These are phyloP conservation scores for Pilophorus perplexus DNA, from an alignment of 2,888 invertebrate species.

Conservation along the genomic window DNA sequence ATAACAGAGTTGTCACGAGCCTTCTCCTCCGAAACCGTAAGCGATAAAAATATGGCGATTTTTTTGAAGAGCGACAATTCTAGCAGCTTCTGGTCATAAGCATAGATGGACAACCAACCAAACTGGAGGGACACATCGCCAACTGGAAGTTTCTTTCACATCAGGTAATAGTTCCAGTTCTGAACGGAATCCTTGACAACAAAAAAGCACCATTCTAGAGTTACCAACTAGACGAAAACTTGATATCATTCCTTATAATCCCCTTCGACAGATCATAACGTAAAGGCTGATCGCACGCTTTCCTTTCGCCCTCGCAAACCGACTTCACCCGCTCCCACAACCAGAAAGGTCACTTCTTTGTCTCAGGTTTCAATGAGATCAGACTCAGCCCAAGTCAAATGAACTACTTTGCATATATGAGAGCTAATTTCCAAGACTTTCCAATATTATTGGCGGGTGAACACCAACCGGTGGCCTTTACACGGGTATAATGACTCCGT, in stretches of 20 bases:
- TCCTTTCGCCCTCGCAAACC: conserved; percentile 16
- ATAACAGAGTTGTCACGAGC: no score
- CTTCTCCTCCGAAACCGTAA: no score
- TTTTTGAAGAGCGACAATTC: no score
- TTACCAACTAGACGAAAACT: neutral
- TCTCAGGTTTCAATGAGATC: conserved; percentile 25
- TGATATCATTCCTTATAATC: conserved; percentile 15
- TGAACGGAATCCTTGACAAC: neutral
- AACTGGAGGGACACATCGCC: no score
- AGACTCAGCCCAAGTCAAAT: conserved; percentile 7
- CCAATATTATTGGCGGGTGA: no score
- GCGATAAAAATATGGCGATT: no score
- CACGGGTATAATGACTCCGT: no score
- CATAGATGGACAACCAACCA: no score
- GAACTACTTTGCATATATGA: conserved; percentile 6
- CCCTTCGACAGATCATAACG: neutral
- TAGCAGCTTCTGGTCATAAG: no score
- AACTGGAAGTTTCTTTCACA: no score
- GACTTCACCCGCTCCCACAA: conserved; percentile 12
- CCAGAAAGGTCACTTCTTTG: conserved; percentile 11
- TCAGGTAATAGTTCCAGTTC: no score
- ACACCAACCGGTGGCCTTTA: no score
- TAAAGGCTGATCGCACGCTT: conserved; percentile 17
- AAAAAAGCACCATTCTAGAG: neutral
- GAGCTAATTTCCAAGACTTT: neutral